Percentiles rank a stretch among this genome's conserved stretches.
These are phyloP conservation scores for Erythrocercus mccallii DNA, from an alignment of 2,113 vertebrate genomes.

Conservation along the genomic window DNA sequence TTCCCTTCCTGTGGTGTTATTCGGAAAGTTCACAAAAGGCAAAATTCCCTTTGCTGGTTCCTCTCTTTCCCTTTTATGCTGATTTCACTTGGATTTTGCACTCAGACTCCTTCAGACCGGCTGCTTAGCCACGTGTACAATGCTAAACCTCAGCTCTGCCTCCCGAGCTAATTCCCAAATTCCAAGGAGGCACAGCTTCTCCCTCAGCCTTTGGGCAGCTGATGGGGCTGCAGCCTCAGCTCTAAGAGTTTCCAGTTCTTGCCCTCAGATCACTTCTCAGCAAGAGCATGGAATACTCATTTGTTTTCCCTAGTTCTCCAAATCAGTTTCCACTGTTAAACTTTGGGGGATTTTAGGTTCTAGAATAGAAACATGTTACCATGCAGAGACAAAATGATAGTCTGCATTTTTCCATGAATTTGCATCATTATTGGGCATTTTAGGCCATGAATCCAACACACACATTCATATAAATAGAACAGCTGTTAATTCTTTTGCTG, in stretches of 20 bases:
- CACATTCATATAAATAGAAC: neutral
- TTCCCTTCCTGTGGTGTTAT: neutral
- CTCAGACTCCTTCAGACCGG: neutral
- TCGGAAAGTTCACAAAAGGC: neutral
- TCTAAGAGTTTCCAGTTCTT: neutral
- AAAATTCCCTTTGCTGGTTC: neutral
- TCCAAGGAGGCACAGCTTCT: neutral
- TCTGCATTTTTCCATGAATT: neutral
- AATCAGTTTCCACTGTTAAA: neutral
- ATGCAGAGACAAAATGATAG: neutral
- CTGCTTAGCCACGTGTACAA: accelerated
- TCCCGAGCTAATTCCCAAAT: accelerated
- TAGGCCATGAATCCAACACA: too few species aligned
- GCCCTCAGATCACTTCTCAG: neutral
- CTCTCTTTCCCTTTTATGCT: neutral
- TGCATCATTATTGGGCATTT: neutral
- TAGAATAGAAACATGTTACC: neutral
- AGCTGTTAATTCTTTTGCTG: neutral
- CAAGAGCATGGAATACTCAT: neutral
- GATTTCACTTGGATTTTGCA: neutral
- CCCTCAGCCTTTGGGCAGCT: neutral
- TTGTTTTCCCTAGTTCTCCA: neutral
- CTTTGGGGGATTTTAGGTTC: accelerated
- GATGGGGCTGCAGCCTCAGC: neutral
- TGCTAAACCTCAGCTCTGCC: neutral